Base-by-base conservation (phyloP, 92 coral and sea anemone species). In the Montipora capitata region DNA sequence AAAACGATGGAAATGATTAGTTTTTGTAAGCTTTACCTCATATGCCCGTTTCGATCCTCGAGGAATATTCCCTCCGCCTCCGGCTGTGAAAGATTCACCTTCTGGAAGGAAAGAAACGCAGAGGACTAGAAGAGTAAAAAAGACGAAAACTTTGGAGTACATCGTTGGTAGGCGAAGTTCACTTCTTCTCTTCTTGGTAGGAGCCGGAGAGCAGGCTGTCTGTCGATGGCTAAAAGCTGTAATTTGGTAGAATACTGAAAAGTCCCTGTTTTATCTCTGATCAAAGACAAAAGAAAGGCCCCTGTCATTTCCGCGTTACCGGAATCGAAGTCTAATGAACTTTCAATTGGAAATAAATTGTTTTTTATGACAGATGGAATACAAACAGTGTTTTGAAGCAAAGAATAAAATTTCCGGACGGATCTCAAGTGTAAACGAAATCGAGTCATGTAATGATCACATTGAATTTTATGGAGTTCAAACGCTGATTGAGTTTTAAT, bases 11-110 rank as follows among this genome's bases (percentile, higher is more conserved):
- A 35, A 7, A 51, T 35, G 10, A 4, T 12, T 76, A 42, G 51
- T 48, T n/a, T 43, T 62, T 8, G 9, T 4, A 2, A 12, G 7
- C 40, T 89, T 71, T 63, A 89, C 96, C 81, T 64, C 38, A 12
- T 65, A 76, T n/a, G 87, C 96, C 40, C 96, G 87, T 84, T 93
- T 95, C 48, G 90, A 89, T 13, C 84, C 77, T 54, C 87, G 84
- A 9, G 98, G 98, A 27, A 95, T 91, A 52, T 95, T 95, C 10
- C 98, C 98, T 3, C 98, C 98, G 8, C 98, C 98, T 9, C 98
- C 98, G 10, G 98, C 98, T 4, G 98, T 95, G 81, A 95, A 95
- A 39, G 90, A 95, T 68, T 93, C 88, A 59, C 95, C 80, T 16
- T 93, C 93, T 41, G 93, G 96, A 38, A 87, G 85, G 67, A 85